A percentile compares a stretch with the other conserved stretches of the same genome.
phyloP scores from a whole-genome alignment of 2,797 vertebrate genomes.

The Agapornis canus region DNA sequence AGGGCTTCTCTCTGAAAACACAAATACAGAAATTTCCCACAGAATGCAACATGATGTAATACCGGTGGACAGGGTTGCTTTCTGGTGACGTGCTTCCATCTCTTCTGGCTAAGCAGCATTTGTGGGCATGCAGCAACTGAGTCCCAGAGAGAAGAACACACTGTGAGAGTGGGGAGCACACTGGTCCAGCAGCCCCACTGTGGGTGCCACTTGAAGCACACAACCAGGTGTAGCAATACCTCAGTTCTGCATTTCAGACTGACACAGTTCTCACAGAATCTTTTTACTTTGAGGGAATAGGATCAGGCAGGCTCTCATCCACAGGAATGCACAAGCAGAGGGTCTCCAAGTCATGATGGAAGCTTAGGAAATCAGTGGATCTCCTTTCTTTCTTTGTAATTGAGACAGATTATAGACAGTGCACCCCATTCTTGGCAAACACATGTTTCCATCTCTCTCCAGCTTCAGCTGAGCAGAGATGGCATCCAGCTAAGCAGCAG shows the following conservation, averaged over 20 bases:
- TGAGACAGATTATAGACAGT: background rate
- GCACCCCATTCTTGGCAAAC: fast-evolving
- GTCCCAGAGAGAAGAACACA: background rate
- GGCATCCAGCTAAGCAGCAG: background rate
- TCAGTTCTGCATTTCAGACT: background rate
- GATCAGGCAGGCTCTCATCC: background rate
- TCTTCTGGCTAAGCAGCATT: background rate
- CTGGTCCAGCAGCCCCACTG: background rate
- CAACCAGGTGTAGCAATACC: fast-evolving
- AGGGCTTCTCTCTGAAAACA: background rate
- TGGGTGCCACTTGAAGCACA: background rate
- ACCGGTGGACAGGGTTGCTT: background rate
- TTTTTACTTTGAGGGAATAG: background rate
- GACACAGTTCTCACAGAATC: background rate
- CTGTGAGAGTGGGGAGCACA: background rate
- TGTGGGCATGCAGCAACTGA: background rate
- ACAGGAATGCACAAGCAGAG: background rate
- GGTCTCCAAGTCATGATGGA: background rate
- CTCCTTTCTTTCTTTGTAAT: background rate
- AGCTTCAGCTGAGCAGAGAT: background rate
- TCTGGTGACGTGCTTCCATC: background rate
- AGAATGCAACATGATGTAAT: background rate
- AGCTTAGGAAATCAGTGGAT: background rate
- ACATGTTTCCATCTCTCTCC: background rate
- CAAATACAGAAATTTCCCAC: background rate